Base-by-base conservation (phyloP, 2,113 vertebrate species). In the Atherinomorus stipes region DNA sequence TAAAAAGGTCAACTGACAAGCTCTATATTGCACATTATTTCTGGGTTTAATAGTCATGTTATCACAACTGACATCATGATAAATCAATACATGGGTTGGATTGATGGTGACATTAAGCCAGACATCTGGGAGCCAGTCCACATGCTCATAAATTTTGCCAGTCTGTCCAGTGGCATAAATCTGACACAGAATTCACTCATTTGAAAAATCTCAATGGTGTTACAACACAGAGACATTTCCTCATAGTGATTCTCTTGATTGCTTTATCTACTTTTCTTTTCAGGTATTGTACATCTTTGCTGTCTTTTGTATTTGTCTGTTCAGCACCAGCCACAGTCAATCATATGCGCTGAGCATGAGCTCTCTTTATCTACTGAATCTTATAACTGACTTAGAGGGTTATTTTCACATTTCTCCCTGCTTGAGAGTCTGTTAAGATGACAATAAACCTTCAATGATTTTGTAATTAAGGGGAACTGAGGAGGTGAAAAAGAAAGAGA, bases 361-460 rank as follows among this genome's bases (percentile, higher is more conserved):
- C 57, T 40, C 25, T 63, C 50, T 74, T 70, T 70, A 80, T 86
- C 74, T 61, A 57, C 81, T 71, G 64, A 67, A 78, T 83, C 74
- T 61, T 53, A 66, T 88, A 79, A 67, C 65, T 74, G 70, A 80
- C 81, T 85, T 40, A 38, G n/a, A 71, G 57, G 68, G 79, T 80
- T 76, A 80, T 86, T 81, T 83, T 76, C 74, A 78, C 56, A 84
- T 90, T 82, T 80, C 37, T 78, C 81, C 85, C 85, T 77, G 70
- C 82, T 69, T 85, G 88, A 86, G 88, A 87, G 89, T 85, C 88
- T 91, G 86, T 91, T 91, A 86, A 76, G 71, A 63, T 77, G 79
- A 89, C 82, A 82, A 75, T 81, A 86, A 89, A 89, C 90, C 86
- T 88, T 74, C 83, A 90, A 88, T 90, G 81, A 89, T 85, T 90